A percentile compares a stretch with the other conserved stretches of the same genome.
Evolutionary conservation across 1,140 invertebrate genomes (phyloP).

Genomic region (Geopemphigus sp.): DNA sequence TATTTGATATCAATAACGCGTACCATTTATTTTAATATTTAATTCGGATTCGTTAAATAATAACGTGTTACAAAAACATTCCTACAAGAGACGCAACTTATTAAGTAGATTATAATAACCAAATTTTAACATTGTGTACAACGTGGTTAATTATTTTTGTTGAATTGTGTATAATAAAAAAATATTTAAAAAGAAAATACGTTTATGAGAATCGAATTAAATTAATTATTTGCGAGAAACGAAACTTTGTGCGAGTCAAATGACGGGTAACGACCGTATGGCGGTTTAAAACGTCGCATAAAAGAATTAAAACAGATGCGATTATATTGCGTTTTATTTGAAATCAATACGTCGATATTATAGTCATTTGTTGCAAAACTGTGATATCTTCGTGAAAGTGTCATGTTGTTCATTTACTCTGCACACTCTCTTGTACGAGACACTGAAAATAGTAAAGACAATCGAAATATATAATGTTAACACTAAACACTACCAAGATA

Average conservation of each 20-base stretch:
- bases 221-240: not conserved
- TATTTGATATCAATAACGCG: not conserved
- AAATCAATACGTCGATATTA: not conserved
- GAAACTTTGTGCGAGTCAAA: not conserved
- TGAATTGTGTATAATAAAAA: slow-evolving; percentile 44
- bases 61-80: slow-evolving; percentile 17
- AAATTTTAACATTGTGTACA: not conserved
- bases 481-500: too few relatives aligned
- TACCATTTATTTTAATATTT: slow-evolving; percentile 21
- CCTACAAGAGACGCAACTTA: not conserved
- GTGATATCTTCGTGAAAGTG: not conserved
- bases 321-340: not conserved
- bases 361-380: too few relatives aligned
- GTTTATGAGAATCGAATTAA: not conserved
- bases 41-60: slow-evolving; percentile 28
- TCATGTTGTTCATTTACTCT: slow-evolving; percentile 14
- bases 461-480: too few relatives aligned
- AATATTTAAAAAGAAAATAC: not conserved
- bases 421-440: slow-evolving; percentile 11
- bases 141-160: slow-evolving; percentile 22
- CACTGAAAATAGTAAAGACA: slow-evolving; percentile 9
- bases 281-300: not conserved
- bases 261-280: not conserved
- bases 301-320: not conserved
- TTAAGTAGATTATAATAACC: slow-evolving; percentile 13